A percentile compares a stretch with the other conserved stretches of the same genome.
phyloP scores from a whole-genome alignment of 2,797 vertebrate species.

The Squalus acanthias region DNA sequence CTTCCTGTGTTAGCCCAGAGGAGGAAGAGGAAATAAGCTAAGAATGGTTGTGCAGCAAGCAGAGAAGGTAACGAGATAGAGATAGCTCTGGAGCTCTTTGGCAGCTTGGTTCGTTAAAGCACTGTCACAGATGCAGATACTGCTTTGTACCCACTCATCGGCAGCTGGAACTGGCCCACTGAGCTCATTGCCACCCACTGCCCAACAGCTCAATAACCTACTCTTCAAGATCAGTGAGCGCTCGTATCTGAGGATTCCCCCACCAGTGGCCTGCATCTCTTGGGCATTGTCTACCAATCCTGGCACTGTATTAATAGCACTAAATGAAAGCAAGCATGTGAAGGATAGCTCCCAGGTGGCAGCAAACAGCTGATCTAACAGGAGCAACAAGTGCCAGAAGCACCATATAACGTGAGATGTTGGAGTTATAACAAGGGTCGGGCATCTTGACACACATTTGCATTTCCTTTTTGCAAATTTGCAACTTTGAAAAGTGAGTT shows the following conservation, averaged over 20 bases:
- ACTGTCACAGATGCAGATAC: background rate
- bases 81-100: background rate
- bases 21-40: background rate
- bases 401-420: background rate
- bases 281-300: background rate
- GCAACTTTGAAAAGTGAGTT: background rate
- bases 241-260: background rate
- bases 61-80: background rate
- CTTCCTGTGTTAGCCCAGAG: background rate
- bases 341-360: background rate
- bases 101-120: background rate
- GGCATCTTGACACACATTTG: background rate
- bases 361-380: background rate
- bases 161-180: background rate
- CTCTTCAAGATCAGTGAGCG: background rate
- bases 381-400: background rate
- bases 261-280: background rate
- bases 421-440: background rate
- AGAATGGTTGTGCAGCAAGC: background rate
- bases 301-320: background rate
- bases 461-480: background rate
- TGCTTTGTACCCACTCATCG: background rate
- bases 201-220: background rate
- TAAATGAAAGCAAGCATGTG: background rate
- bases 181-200: background rate